Evolutionary conservation across 2,797 vertebrate species (phyloP).

Genomic region (Argya squamiceps): DNA sequence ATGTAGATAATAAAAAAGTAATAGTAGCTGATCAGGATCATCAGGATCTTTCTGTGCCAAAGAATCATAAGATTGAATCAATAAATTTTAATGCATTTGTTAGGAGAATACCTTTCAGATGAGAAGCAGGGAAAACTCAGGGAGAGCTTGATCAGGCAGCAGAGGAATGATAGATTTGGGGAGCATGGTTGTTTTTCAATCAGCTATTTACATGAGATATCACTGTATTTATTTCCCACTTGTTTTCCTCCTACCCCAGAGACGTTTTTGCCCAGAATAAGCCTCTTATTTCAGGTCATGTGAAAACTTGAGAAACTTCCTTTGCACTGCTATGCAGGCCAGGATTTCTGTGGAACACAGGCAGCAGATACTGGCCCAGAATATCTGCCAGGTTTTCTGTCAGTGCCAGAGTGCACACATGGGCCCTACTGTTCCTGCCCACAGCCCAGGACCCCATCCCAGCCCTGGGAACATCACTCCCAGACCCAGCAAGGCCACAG

Average conservation of each 20-base stretch:
- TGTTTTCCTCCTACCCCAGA: not conserved
- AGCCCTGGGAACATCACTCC: fast-evolving
- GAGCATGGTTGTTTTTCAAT: not conserved
- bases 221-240: not conserved
- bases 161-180: not conserved
- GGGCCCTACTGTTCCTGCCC: fast-evolving
- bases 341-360: fast-evolving
- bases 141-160: not conserved
- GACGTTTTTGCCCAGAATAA: not conserved
- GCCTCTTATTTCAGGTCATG: not conserved
- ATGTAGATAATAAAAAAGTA: not conserved
- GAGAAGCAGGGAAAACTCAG: not conserved
- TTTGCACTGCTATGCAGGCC: not conserved
- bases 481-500: fast-evolving
- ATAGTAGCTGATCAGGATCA: not conserved
- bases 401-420: fast-evolving
- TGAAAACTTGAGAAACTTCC: not conserved
- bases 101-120: not conserved
- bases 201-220: not conserved
- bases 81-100: not conserved
- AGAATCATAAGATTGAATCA: not conserved
- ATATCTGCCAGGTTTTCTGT: fast-evolving
- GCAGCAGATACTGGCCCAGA: not conserved
- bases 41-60: not conserved
- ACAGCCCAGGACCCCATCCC: fast-evolving